Evolutionary conservation across 1,140 invertebrate genomes (phyloP).

Genomic region (Drosophila yakuba): DNA sequence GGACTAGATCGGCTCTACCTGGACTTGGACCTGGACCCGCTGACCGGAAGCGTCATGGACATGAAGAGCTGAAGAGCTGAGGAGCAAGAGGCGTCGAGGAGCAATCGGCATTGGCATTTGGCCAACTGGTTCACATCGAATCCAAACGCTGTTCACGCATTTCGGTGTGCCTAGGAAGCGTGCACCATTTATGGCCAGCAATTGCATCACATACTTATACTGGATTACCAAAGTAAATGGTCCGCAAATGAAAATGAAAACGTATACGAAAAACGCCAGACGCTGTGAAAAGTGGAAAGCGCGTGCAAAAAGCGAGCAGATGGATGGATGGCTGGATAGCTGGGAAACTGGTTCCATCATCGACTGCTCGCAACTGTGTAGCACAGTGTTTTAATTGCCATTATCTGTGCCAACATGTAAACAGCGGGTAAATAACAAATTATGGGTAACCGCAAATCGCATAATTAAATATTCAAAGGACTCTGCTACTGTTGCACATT

Average conservation of each 20-base stretch:
- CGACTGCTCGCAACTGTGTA: constrained; percentile 17
- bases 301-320: constrained; percentile 40
- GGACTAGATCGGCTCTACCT: constrained; percentile 7
- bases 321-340: background rate
- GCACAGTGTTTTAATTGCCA: constrained; percentile 28
- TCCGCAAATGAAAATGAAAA: constrained; percentile 16
- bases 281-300: constrained; percentile 38
- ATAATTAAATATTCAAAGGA: too few relatives aligned
- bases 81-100: constrained; percentile 39
- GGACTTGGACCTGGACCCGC: constrained; percentile 1
- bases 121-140: constrained; percentile 69
- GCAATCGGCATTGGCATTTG: constrained; percentile 79
- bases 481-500: background rate
- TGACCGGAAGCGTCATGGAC: constrained; percentile 28
- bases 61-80: background rate
- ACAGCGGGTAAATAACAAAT: background rate
- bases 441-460: background rate
- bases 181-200: constrained; percentile 67
- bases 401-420: constrained; percentile 16
- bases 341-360: constrained; percentile 39
- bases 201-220: constrained; percentile 61
- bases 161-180: constrained; percentile 66
- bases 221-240: constrained; percentile 9
- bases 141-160: constrained; percentile 39
- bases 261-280: constrained; percentile 7